phyloP scores from a whole-genome alignment of 2,888 invertebrate species.

The Xestoiulus laeticollis region DNA sequence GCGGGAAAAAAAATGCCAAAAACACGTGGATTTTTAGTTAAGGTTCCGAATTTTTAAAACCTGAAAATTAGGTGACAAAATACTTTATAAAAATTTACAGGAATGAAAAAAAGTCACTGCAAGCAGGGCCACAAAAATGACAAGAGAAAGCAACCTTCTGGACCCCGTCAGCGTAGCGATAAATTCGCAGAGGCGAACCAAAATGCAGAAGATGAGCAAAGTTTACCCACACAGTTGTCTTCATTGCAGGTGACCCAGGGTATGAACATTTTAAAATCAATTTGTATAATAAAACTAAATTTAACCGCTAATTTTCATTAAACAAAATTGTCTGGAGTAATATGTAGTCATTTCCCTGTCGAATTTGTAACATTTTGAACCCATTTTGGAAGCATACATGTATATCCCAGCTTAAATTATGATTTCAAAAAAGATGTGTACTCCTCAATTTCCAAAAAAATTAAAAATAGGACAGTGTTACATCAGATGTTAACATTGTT shows the following conservation, averaged over 20 bases:
- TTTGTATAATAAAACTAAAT: not conserved
- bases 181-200: not conserved
- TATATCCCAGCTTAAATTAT: too few species aligned
- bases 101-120: not conserved
- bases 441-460: too few species aligned
- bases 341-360: too few species aligned
- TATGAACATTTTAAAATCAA: not conserved
- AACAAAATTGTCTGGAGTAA: too few species aligned
- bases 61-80: too few species aligned
- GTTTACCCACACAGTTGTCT: not conserved
- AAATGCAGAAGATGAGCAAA: not conserved
- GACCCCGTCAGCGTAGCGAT: not conserved
- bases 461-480: too few species aligned
- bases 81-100: not conserved
- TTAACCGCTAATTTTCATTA: too few species aligned
- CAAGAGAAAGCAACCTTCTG: not conserved
- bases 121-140: not conserved
- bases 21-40: not conserved
- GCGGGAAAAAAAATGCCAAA: not conserved
- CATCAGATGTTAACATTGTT: too few species aligned
- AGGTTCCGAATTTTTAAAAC: not conserved
- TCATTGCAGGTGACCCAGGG: not conserved
- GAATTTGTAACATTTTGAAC: too few species aligned
- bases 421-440: too few species aligned
- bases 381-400: too few species aligned